Conservation (phyloP, 1,140 invertebrate species). For the Sesamia nonagrioides region DNA sequence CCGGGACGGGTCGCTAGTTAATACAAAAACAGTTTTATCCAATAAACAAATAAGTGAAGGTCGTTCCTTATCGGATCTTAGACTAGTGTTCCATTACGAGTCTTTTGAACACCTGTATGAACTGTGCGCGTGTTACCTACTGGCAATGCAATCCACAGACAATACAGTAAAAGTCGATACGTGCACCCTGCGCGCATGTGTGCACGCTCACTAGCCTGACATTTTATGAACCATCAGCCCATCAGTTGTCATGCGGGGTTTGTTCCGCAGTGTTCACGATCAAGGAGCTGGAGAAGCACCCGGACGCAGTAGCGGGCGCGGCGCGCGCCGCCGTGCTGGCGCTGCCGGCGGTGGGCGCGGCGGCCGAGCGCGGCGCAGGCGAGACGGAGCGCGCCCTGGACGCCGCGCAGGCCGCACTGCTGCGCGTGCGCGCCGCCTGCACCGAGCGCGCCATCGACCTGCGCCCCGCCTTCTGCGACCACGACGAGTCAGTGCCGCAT, state of each 20-base stretch:
- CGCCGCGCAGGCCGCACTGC: slow-evolving; percentile 64
- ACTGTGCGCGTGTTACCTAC: too few relatives aligned
- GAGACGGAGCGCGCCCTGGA: slow-evolving; percentile 56
- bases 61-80: too few relatives aligned
- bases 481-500: slow-evolving; percentile 88
- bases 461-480: slow-evolving; percentile 90
- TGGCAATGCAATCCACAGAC: too few relatives aligned
- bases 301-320: slow-evolving; percentile 80
- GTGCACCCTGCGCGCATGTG: too few relatives aligned
- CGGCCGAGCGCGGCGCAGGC: slow-evolving; percentile 60
- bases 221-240: too few relatives aligned
- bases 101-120: too few relatives aligned
- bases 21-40: too few relatives aligned
- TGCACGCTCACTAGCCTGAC: too few relatives aligned
- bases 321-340: slow-evolving; percentile 60
- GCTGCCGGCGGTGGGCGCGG: slow-evolving; percentile 65
- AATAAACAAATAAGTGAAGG: too few relatives aligned
- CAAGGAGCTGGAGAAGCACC: slow-evolving; percentile 90
- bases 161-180: too few relatives aligned
- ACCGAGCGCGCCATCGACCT: slow-evolving; percentile 85
- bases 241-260: neutral
- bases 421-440: slow-evolving; percentile 71
- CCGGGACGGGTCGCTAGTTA: too few relatives aligned
- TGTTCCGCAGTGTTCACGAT: slow-evolving; percentile 89
- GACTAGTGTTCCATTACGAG: too few relatives aligned